phyloP scores from a whole-genome alignment of 2,888 invertebrate genomes.

The Rhimphoctona megacephalus region DNA sequence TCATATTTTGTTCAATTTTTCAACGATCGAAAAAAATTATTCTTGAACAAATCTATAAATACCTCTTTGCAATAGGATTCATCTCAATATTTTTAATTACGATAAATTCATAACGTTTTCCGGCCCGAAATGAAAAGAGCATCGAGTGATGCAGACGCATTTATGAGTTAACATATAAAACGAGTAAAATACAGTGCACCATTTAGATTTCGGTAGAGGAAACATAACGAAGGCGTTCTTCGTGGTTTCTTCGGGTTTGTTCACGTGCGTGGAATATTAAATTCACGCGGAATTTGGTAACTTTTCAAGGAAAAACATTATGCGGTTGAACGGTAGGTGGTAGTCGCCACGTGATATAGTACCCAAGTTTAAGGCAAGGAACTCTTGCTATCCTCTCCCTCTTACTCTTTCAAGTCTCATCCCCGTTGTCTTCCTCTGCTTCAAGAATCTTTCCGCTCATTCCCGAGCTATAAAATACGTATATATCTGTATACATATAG shows the following conservation, averaged over 20 bases:
- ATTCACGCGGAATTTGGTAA: conserved; percentile 82
- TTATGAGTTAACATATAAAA: not conserved
- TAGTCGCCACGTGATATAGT: conserved; percentile 82
- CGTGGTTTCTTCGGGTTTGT: conserved; percentile 60
- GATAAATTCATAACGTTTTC: not conserved
- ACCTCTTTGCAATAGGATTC: not conserved
- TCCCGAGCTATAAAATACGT: conserved; percentile 34
- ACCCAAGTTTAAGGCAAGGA: conserved; percentile 81
- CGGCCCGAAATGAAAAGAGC: not conserved
- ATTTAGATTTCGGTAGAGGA: conserved; percentile 22
- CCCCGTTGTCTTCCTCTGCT: conserved; percentile 54
- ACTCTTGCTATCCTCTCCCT: conserved; percentile 63
- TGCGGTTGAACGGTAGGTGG: conserved; percentile 71
- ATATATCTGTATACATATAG: conserved; percentile 11
- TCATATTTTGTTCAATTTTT: not conserved
- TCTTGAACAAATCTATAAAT: no score
- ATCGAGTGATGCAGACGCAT: not conserved
- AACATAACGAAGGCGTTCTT: conserved; percentile 4
- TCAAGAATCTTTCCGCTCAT: conserved; percentile 54
- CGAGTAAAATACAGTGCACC: not conserved
- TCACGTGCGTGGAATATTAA: conserved; percentile 83
- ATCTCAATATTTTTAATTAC: not conserved
- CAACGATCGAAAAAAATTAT: not conserved
- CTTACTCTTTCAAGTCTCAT: conserved; percentile 54
- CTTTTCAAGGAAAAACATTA: conserved; percentile 81